phyloP scores from a whole-genome alignment of 2,888 invertebrate genomes.

The Alloscopus bannaensis region DNA sequence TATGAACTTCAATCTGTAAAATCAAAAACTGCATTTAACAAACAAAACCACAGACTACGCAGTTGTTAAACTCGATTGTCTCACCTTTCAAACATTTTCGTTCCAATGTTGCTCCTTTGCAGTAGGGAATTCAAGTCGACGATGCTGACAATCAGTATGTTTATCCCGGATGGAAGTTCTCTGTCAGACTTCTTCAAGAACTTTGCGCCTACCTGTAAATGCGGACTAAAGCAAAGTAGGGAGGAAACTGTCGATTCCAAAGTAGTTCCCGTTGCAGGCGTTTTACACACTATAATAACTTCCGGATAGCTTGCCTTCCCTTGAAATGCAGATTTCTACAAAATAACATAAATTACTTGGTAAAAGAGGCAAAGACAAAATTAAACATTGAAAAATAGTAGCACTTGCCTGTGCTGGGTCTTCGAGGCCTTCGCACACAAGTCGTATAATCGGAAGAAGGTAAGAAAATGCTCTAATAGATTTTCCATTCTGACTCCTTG shows the following conservation, averaged over 20 bases:
- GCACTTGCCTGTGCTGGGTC: too few species aligned
- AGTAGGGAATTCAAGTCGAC: not conserved
- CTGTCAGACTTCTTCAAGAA: conserved; percentile 12
- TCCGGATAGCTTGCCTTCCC: conserved; percentile 25
- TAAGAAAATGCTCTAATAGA: conserved; percentile 15
- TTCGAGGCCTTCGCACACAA: conserved; percentile 8
- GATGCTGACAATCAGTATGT: conserved; percentile 27
- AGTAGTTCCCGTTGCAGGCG: not conserved
- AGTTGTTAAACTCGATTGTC: not conserved
- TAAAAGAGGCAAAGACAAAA: too few species aligned
- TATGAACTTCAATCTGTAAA: conserved; percentile 26
- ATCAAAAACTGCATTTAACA: not conserved
- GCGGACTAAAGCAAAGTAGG: conserved; percentile 1
- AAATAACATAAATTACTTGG: not conserved
- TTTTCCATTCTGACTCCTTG: conserved; percentile 5
- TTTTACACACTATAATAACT: conserved; percentile 22
- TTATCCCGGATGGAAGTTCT: conserved; percentile 22
- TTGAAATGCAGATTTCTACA: not conserved
- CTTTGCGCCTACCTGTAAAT: conserved; percentile 15
- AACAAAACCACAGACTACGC: not conserved
- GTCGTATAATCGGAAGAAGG: conserved; percentile 13
- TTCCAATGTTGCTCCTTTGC: not conserved
- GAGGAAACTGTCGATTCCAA: conserved; percentile 10
- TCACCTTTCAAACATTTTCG: conserved; percentile 1
- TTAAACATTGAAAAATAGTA: too few species aligned